phyloP scores from a whole-genome alignment of 1,140 invertebrate species.

The Heliconius melpomene region DNA sequence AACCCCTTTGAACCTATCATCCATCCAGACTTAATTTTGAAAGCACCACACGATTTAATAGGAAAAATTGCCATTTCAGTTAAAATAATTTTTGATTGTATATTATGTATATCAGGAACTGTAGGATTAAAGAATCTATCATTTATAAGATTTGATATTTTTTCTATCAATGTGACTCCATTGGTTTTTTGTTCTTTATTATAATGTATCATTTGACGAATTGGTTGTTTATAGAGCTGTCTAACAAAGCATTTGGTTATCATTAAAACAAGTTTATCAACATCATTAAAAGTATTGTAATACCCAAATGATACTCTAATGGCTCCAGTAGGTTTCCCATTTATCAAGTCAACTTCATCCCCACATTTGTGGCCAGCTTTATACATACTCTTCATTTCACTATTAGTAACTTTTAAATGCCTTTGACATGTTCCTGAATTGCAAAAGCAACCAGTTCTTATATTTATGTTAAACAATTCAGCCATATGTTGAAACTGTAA shows the following conservation, averaged over 20 bases:
- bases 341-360: conserved; percentile 93
- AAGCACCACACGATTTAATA: conserved; percentile 95
- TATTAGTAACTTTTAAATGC: conserved; percentile 86
- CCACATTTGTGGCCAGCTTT: conserved; percentile 96
- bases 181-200: conserved; percentile 33
- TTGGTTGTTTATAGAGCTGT: conserved; percentile 49
- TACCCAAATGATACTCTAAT: conserved; percentile 97
- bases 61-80: conserved; percentile 93
- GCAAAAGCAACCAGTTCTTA: conserved; percentile 97
- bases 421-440: conserved; percentile 97
- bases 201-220: conserved; percentile 45
- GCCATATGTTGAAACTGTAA: conserved; percentile 93
- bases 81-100: conserved; percentile 57
- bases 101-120: conserved; percentile 27
- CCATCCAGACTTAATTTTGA: conserved; percentile 87
- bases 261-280: conserved; percentile 87
- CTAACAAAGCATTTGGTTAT: conserved; percentile 86
- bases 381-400: conserved; percentile 89
- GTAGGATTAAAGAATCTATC: conserved; percentile 22
- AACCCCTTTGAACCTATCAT: conserved; percentile 87
- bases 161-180: conserved; percentile 39
- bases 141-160: conserved; percentile 35
- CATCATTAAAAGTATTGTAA: conserved; percentile 89
- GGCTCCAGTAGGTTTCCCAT: conserved; percentile 95
- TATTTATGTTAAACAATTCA: conserved; percentile 90